A percentile compares a stretch with the other conserved stretches of the same genome.
Evolutionary conservation across 2,888 invertebrate species (phyloP).

Genomic region (Drosophila maculinotata): DNA sequence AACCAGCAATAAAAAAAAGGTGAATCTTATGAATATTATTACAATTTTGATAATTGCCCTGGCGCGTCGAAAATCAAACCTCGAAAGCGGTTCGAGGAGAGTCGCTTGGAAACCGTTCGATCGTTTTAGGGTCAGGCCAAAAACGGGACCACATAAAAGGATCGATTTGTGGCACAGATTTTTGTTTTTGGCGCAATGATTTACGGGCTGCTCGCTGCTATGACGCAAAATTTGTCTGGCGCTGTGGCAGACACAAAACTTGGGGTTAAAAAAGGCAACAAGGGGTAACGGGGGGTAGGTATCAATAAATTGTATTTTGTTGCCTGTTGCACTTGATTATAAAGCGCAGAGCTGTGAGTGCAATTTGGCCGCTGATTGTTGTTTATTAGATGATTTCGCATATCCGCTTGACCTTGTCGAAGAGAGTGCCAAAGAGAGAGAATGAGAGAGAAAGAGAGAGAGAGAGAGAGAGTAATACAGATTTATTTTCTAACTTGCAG

Average conservation of each 20-base stretch:
- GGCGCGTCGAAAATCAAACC: slow-evolving; percentile 43
- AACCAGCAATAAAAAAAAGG: slow-evolving; percentile 35
- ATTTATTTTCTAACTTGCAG: slow-evolving; percentile 88
- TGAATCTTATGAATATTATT: slow-evolving; percentile 65
- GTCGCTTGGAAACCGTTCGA: slow-evolving; percentile 37
- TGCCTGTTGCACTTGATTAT: slow-evolving; percentile 67
- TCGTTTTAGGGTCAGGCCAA: slow-evolving; percentile 56
- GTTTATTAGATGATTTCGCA: slow-evolving; percentile 63
- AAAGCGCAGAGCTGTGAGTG: slow-evolving; percentile 58
- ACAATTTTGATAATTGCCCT: slow-evolving; percentile 84
- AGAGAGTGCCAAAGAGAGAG: background rate
- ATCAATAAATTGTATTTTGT: slow-evolving; percentile 71
- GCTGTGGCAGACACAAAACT: slow-evolving; percentile 27
- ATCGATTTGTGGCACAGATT: slow-evolving; percentile 38
- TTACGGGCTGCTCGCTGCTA: slow-evolving; percentile 59
- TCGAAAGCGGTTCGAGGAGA: slow-evolving; percentile 4
- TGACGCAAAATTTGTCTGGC: slow-evolving; percentile 65
- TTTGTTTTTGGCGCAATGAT: slow-evolving; percentile 57
- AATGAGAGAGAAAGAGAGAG: background rate
- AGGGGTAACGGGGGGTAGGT: slow-evolving; percentile 32
- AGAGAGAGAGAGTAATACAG: background rate
- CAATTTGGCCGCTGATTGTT: slow-evolving; percentile 64
- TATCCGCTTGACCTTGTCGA: slow-evolving; percentile 67
- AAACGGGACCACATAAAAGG: slow-evolving; percentile 51
- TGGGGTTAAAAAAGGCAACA: too few relatives aligned